Conservation (phyloP, 1,140 invertebrate genomes). For the Metopolophium dirhodum region DNA sequence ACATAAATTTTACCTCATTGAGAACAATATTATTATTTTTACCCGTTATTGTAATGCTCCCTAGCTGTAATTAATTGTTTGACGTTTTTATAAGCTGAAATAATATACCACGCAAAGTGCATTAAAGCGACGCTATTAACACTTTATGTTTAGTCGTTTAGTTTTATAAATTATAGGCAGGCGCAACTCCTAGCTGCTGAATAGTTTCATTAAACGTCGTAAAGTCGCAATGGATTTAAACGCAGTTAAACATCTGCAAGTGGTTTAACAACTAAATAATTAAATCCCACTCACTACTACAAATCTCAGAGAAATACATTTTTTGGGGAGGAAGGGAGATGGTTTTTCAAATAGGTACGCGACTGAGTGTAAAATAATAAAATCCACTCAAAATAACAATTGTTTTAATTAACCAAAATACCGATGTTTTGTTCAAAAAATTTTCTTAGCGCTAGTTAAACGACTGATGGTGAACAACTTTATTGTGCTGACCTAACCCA, state of each 20-base stretch:
- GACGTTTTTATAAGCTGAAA: not conserved
- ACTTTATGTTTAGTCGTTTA: constrained; percentile 1
- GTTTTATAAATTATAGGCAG: constrained; percentile 8
- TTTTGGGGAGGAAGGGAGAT: not conserved
- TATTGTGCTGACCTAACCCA: not conserved
- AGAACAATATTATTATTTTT: not conserved
- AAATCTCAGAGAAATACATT: not conserved
- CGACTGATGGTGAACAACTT: not conserved
- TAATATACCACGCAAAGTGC: not conserved
- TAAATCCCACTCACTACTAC: not conserved
- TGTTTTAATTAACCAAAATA: not conserved
- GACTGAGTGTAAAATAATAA: not conserved
- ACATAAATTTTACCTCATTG: too few species aligned
- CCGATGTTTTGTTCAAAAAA: not conserved
- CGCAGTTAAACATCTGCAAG: not conserved
- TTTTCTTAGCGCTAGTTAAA: not conserved
- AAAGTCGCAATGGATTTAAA: not conserved
- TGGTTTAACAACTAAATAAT: not conserved
- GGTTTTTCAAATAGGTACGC: not conserved
- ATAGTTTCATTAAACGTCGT: not conserved
- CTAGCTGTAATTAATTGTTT: not conserved
- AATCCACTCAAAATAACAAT: not conserved
- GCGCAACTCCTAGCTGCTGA: not conserved
- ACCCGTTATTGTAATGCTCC: not conserved
- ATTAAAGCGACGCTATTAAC: not conserved